Percentiles rank a stretch among this genome's conserved stretches.
Conservation (phyloP, 92 coral and sea anemone genomes). For the Isaurus tuberculatus region DNA sequence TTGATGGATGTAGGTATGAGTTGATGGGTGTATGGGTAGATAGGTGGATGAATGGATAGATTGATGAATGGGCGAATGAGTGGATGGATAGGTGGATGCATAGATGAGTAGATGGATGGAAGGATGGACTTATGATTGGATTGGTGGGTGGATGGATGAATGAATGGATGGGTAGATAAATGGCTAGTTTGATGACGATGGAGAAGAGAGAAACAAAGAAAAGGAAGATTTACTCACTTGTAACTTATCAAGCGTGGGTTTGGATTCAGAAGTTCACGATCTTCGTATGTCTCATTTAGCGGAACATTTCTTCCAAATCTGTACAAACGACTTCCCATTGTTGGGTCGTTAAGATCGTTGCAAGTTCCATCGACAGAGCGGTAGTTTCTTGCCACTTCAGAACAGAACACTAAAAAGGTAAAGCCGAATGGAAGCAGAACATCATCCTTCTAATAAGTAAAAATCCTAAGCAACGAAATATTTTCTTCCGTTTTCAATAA, state of each 20-base stretch:
- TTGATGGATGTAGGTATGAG: too few relatives aligned
- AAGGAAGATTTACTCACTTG: constrained; percentile 36
- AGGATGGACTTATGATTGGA: neutral
- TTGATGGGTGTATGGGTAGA: neutral
- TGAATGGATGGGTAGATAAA: too few relatives aligned
- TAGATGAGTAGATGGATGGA: too few relatives aligned
- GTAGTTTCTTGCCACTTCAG: constrained; percentile 57
- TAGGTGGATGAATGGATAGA: neutral
- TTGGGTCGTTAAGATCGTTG: constrained; percentile 74
- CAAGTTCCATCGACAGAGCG: constrained; percentile 85
- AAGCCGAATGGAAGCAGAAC: neutral
- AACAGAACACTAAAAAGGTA: constrained; percentile 65
- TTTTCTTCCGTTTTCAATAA: too few relatives aligned
- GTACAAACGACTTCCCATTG: constrained; percentile 81
- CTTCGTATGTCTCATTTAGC: constrained; percentile 67
- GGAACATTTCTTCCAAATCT: constrained; percentile 81
- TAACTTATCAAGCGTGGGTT: constrained; percentile 75
- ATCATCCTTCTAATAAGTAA: neutral
- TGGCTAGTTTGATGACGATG: too few relatives aligned
- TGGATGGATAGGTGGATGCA: too few relatives aligned
- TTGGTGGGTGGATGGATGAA: too few relatives aligned
- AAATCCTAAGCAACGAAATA: too few relatives aligned
- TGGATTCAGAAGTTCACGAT: constrained; percentile 65
- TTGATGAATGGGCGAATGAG: too few relatives aligned
- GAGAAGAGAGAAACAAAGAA: too few relatives aligned